Percentiles rank a stretch among this genome's conserved stretches.
Conservation (phyloP, 1,140 invertebrate species). For the Trichomalopsis sarcophagae region DNA sequence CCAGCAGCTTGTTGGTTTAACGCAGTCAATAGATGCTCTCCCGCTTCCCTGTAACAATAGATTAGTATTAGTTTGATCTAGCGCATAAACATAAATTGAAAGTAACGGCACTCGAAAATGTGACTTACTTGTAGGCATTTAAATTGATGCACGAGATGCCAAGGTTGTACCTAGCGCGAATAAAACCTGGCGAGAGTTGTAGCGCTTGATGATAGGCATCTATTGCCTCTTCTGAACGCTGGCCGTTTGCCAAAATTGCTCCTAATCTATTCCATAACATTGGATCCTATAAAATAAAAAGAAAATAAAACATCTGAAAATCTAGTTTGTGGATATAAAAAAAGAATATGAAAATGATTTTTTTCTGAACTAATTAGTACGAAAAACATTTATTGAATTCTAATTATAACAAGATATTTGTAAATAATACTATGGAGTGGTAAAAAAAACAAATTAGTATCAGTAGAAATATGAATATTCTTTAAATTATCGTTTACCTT, state of each 20-base stretch:
- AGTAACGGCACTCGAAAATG: not conserved
- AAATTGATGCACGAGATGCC: conserved; percentile 98
- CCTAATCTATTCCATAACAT: conserved; percentile 98
- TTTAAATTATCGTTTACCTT: conserved; percentile 75
- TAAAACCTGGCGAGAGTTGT: conserved; percentile 94
- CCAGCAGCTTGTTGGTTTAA: conserved; percentile 94
- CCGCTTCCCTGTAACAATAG: conserved; percentile 85
- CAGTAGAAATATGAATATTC: conserved; percentile 31
- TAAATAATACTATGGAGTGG: not conserved
- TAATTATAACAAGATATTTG: conserved; percentile 19
- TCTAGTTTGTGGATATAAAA: not conserved
- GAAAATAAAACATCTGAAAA: not conserved
- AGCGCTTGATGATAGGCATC: conserved; percentile 96
- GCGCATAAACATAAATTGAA: not conserved
- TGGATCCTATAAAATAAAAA: conserved; percentile 82
- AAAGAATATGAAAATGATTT: not conserved
- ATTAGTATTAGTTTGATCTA: not conserved
- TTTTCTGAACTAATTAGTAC: not conserved
- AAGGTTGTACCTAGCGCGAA: conserved; percentile 97
- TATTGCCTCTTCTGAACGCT: conserved; percentile 95
- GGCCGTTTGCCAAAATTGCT: conserved; percentile 97
- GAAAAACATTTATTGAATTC: not conserved
- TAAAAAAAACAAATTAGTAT: not conserved
- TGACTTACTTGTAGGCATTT: conserved; percentile 87
- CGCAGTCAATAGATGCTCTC: conserved; percentile 94